Percentiles rank a stretch among this genome's conserved stretches.
These are phyloP conservation scores for Amblyornis subalaris DNA, from an alignment of 2,113 vertebrate genomes.

Conservation along the genomic window DNA sequence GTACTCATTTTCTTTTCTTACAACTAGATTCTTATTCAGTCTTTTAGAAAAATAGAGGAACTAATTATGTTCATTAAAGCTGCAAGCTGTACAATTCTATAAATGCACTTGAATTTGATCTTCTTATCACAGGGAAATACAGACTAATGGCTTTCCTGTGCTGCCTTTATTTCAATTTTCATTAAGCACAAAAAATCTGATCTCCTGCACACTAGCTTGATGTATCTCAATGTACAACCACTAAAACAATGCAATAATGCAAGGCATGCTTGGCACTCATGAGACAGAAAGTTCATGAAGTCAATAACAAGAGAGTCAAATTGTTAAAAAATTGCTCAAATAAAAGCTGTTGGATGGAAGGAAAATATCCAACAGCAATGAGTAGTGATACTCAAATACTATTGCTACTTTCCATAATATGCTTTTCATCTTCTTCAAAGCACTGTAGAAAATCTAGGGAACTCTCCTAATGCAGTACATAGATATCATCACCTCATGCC, in stretches of 20 bases:
- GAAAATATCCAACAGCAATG: background rate
- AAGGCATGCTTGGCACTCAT: background rate
- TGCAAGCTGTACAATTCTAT: background rate
- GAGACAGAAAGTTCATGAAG: background rate
- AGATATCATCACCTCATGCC: background rate
- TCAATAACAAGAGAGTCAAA: background rate
- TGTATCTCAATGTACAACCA: background rate
- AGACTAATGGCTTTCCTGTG: background rate
- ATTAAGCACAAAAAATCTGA: background rate
- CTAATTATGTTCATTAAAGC: background rate
- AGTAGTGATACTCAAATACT: background rate
- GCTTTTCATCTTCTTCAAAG: background rate
- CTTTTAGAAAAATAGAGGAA: background rate
- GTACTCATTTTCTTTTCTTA: background rate
- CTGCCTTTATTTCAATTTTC: background rate
- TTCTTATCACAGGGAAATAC: conserved; percentile 19
- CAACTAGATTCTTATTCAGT: background rate
- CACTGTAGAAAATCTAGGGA: background rate
- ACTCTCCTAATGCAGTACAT: background rate
- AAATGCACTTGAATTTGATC: background rate
- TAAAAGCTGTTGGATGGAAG: background rate
- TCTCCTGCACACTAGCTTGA: background rate
- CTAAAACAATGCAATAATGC: background rate
- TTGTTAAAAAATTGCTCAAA: background rate
- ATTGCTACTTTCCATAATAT: background rate